Evolutionary conservation across 2,888 invertebrate species (phyloP), one percentile per base, ranked within the genome.

Genomic region (Netelia melanura): DNA sequence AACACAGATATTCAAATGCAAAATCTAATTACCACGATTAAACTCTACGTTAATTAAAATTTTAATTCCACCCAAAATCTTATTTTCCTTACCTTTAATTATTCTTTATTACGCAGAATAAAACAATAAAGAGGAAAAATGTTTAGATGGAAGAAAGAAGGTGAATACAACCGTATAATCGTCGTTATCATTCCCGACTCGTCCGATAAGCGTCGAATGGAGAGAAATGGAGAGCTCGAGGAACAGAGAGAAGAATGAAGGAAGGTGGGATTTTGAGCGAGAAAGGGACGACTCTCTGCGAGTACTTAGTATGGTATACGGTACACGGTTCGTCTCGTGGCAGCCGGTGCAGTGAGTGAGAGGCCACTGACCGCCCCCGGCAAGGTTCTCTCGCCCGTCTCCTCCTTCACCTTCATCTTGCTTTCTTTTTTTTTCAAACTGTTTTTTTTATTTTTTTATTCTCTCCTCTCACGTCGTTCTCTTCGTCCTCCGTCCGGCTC

Each of bases 361-460:
- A 89, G 93, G 93, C 93, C 93, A 93, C 90, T 93, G 93, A 93
- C 93, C 93, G 93, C 92, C 92, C 93, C 92, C 91, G 93, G 92
- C 93, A 93, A 93, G 92, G 92, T 91, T 90, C 90, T 90, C 90
- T 88, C 88, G 83, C 87, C 87, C 86, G 88, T 85, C 77, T 70
- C 79, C 86, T 83, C 86, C 84, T 86, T 85, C 86, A 81, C 75
- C 81, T 83, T 80, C 71, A 38, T 44, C 25, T 67, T 80, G 43
- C 38, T 44, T 70, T 74, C 75, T 10, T 77, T 54, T 77, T 61
- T 25, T 3, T 77, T 30, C 70, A 17, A 17, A 17, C 17, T 25
- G 25, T 25, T 25, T 1, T 25, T 25, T 25, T 25, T 25, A 0
- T 0, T 25, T 25, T 89, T 86, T 90, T 30, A 90, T 91, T 90